Conservation (phyloP, 2,797 vertebrate genomes). For the Xenops minutus region DNA sequence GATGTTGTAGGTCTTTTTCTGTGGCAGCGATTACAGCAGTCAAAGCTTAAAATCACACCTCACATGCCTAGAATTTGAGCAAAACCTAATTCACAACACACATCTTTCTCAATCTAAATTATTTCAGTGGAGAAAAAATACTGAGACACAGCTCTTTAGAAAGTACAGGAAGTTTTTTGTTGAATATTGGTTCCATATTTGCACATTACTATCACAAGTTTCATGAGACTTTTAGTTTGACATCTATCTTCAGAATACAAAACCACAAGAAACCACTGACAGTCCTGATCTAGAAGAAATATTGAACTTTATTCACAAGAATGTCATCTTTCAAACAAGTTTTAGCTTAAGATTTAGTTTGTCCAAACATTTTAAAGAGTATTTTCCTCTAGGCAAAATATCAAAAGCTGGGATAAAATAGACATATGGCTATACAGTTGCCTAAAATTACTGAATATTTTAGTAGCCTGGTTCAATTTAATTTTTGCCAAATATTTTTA, state of each 20-base stretch:
- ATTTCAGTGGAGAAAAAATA: background rate
- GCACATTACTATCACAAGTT: background rate
- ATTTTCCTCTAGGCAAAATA: slow-evolving; percentile 55
- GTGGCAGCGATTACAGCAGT: background rate
- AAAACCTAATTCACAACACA: background rate
- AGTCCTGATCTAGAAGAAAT: slow-evolving; percentile 45
- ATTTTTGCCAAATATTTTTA: slow-evolving; percentile 52
- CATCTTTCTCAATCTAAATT: background rate
- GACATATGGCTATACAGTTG: slow-evolving; percentile 38
- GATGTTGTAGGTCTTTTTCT: background rate
- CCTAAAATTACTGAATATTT: slow-evolving; percentile 55
- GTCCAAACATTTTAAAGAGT: slow-evolving; percentile 57
- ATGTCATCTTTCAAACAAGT: slow-evolving; percentile 52
- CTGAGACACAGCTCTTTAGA: background rate
- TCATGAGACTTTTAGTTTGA: slow-evolving; percentile 29
- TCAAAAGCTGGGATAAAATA: slow-evolving; percentile 52
- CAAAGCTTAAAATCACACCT: background rate
- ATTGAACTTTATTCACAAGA: slow-evolving; percentile 33
- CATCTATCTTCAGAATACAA: slow-evolving; percentile 28
- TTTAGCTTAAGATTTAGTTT: slow-evolving; percentile 62
- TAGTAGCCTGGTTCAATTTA: slow-evolving; percentile 46
- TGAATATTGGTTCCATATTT: background rate
- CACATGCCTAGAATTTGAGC: background rate
- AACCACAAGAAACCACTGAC: slow-evolving; percentile 4
- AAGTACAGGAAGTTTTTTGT: background rate